Evolutionary conservation across 1,140 invertebrate genomes (phyloP).

Genomic region (Tribolium castaneum): DNA sequence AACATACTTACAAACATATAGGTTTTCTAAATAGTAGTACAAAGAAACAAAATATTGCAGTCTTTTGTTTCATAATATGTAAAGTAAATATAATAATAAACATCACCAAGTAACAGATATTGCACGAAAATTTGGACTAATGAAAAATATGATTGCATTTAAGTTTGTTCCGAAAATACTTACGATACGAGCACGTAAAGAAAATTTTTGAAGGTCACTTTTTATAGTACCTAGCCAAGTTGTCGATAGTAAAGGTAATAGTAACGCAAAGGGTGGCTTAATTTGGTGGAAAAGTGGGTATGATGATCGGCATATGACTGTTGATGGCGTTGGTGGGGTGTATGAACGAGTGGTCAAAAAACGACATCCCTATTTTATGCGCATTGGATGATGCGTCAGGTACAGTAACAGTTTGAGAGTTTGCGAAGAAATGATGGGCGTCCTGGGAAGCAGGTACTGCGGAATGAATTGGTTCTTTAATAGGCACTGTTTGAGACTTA

Average conservation of each 20-base stretch:
- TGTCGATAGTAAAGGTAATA: slow-evolving; percentile 12
- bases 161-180: slow-evolving; percentile 40
- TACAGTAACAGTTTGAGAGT: slow-evolving; percentile 57
- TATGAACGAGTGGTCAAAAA: slow-evolving; percentile 62
- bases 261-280: slow-evolving; percentile 38
- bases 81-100: slow-evolving; percentile 29
- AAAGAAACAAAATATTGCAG: slow-evolving; percentile 49
- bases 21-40: slow-evolving; percentile 30
- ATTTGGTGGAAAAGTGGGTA: slow-evolving; percentile 62
- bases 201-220: slow-evolving; percentile 48
- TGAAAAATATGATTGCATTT: slow-evolving; percentile 29
- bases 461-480: slow-evolving; percentile 57
- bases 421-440: slow-evolving; percentile 53
- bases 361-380: slow-evolving; percentile 62
- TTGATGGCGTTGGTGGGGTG: slow-evolving; percentile 59
- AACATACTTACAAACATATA: slow-evolving; percentile 48
- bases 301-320: slow-evolving; percentile 62
- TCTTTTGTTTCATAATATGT: slow-evolving; percentile 35
- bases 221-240: slow-evolving; percentile 46
- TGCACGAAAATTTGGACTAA: slow-evolving; percentile 42
- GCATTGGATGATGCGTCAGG: slow-evolving; percentile 60
- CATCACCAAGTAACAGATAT: slow-evolving; percentile 42
- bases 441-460: slow-evolving; percentile 55
- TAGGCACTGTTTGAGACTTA: slow-evolving; percentile 54
- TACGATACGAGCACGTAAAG: slow-evolving; percentile 37